Conservation (phyloP, 2,888 invertebrate genomes). For the Latrodectus hesperus region DNA sequence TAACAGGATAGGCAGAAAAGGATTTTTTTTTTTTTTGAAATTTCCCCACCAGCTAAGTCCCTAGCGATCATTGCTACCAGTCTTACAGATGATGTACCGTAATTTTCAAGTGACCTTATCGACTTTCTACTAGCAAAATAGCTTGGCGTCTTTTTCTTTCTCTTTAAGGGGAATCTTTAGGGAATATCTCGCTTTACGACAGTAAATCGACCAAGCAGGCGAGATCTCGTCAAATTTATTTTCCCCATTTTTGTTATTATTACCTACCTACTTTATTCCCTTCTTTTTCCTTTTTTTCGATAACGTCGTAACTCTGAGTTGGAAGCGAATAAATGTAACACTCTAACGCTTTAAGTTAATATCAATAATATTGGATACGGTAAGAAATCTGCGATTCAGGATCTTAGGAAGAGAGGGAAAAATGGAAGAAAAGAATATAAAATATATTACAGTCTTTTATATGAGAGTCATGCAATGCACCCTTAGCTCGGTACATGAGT, state of each 20-base stretch:
- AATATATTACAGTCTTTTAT: neutral
- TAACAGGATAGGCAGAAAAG: neutral
- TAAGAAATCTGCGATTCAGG: constrained; percentile 34
- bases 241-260: neutral
- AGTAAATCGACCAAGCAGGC: constrained; percentile 48
- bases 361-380: constrained; percentile 35
- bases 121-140: constrained; percentile 20
- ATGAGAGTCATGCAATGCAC: no score
- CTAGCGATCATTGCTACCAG: constrained; percentile 28
- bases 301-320: neutral
- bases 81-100: constrained; percentile 44
- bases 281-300: neutral
- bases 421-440: constrained; percentile 4
- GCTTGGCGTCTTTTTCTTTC: neutral
- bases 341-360: constrained; percentile 36
- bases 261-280: neutral
- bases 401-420: constrained; percentile 8
- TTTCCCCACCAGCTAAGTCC: constrained; percentile 11
- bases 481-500: no score
- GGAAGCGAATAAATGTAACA: constrained; percentile 20
- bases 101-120: constrained; percentile 56
- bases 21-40: constrained; percentile 17
- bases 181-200: constrained; percentile 50
- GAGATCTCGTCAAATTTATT: no score
- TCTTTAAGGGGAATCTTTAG: constrained; percentile 26